Base-by-base conservation (phyloP, 2,888 invertebrate species). In the Hemistola chrysoprasaria region DNA sequence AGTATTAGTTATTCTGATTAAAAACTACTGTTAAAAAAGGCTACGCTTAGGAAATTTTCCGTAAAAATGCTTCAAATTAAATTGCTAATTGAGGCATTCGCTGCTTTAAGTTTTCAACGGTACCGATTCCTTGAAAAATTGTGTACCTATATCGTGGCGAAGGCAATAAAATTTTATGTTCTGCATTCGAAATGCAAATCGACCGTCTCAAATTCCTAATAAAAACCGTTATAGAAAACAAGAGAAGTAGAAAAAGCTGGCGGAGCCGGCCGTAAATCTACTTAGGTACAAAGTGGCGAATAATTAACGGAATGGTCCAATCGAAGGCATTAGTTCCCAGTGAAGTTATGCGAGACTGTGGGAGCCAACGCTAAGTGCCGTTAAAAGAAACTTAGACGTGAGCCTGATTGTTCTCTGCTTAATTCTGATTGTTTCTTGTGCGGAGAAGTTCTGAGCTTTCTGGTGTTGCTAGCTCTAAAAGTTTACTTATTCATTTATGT, bases 271-370 rank as follows among this genome's bases (percentile, higher is more conserved):
- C 79, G 82, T 88, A 86, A 88, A 87, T 88, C 85, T 82, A 84
- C 86, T 88, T 84, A 85, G 81, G 81, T 81, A 83, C 79, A 78
- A 86, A 87, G 85, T 87, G 85, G 82, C 83, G 87, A 87, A 88
- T 87, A 88, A 88, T 88, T 87, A 88, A 84, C 81, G 84, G 75
- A 88, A 88, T 86, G 87, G 86, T 76, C 86, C 85, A 78, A 87
- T 87, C 84, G 85, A 76, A 78, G 76, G 84, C 82, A 85, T 87
- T 86, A 83, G 83, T 84, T 83, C 66, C 69, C 60, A 72, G 71
- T 70, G 79, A 80, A 87, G 77, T 84, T 86, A 85, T 82, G 80
- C 83, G 25, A 42, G 34, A 28, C 31, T 32, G 30, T 33, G 76
- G 75, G 64, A 65, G 77, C 71, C 63, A 56, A 67, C 63, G 70